phyloP scores from a whole-genome alignment of 2,113 vertebrate genomes.

The Orientallactaga bullata region DNA sequence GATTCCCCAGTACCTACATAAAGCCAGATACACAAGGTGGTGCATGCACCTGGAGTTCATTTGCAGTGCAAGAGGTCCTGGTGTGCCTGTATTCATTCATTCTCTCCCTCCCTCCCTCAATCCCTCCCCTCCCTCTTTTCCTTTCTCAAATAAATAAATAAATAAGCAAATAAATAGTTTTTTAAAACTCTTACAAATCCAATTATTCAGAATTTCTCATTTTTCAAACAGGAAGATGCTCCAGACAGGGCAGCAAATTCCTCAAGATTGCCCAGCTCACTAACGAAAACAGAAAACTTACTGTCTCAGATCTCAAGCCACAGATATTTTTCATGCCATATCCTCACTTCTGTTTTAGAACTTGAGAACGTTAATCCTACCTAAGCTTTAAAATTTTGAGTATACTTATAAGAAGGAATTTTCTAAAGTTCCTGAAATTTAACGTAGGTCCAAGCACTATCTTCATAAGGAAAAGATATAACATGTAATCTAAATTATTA shows the following conservation, averaged over 20 bases:
- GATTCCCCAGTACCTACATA: too few relatives aligned
- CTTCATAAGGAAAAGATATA: slow-evolving; percentile 7
- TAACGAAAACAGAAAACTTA: neutral
- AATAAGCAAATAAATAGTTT: too few relatives aligned
- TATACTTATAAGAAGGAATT: slow-evolving; percentile 28
- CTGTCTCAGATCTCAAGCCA: neutral
- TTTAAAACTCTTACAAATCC: neutral
- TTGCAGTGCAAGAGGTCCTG: too few relatives aligned
- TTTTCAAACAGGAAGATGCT: neutral
- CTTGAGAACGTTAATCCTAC: neutral
- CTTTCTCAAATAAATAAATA: too few relatives aligned
- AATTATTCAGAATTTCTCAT: slow-evolving; percentile 28
- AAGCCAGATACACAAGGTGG: too few relatives aligned
- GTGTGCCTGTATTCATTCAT: too few relatives aligned
- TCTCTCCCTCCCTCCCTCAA: too few relatives aligned
- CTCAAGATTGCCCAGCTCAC: neutral
- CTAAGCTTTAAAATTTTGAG: neutral
- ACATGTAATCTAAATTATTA: slow-evolving; percentile 11
- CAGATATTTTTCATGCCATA: neutral
- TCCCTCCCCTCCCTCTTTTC: too few relatives aligned
- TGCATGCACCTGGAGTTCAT: too few relatives aligned
- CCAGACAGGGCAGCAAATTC: neutral
- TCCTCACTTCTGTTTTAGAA: neutral
- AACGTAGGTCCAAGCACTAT: neutral
- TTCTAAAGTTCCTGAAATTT: slow-evolving; percentile 28